These are phyloP conservation scores for Anthopleura sola DNA, from an alignment of 64 coral and sea anemone species.

Conservation along the genomic window DNA sequence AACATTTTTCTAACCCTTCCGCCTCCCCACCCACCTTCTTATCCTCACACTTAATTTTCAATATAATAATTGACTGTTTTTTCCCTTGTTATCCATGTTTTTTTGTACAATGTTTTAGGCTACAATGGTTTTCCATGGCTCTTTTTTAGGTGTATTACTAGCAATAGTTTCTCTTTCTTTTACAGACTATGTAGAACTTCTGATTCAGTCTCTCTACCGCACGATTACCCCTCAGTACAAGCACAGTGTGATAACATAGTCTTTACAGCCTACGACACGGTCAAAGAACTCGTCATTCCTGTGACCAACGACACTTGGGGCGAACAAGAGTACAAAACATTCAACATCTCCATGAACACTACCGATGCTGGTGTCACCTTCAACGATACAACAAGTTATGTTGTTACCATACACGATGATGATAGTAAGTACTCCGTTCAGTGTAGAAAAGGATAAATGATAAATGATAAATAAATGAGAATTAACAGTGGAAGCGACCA, in stretches of 20 bases:
- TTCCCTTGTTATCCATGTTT: no score
- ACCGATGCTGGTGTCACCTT: not conserved
- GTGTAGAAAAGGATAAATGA: no score
- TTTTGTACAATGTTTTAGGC: no score
- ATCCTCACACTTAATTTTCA: no score
- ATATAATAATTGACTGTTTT: no score
- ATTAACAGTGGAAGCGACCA: no score
- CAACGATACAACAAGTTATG: slow-evolving; percentile 11
- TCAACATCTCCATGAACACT: not conserved
- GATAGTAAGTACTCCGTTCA: not conserved
- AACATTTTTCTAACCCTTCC: no score
- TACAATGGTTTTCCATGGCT: no score
- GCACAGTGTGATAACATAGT: not conserved
- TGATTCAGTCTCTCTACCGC: not conserved
- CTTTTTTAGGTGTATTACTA: no score
- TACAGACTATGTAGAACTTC: not conserved
- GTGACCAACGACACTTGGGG: not conserved
- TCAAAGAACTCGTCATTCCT: not conserved
- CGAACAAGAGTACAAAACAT: not conserved
- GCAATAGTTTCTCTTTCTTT: not conserved
- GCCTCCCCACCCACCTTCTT: no score
- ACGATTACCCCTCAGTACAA: not conserved
- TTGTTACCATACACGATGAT: not conserved
- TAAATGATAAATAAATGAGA: no score
- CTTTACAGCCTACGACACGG: not conserved